A percentile compares a stretch with the other conserved stretches of the same genome.
Evolutionary conservation across 2,113 vertebrate genomes (phyloP).

Genomic region (Poicephalus meyeri): DNA sequence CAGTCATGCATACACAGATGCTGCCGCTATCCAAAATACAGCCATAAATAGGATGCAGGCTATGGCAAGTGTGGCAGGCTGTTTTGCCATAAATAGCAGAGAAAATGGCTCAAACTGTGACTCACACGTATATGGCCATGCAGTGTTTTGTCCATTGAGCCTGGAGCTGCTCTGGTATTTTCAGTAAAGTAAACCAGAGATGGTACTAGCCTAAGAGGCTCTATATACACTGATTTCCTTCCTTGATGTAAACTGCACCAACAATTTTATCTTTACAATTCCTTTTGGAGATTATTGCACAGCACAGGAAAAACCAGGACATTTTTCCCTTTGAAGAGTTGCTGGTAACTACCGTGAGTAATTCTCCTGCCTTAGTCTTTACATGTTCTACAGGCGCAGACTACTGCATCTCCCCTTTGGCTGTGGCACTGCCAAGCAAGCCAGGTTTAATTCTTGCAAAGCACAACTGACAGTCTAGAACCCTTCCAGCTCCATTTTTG

Average conservation of each 20-base stretch:
- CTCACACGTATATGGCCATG: fast-evolving
- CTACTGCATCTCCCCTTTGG: neutral
- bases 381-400: neutral
- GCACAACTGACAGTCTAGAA: neutral
- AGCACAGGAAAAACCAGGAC: neutral
- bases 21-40: neutral
- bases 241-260: neutral
- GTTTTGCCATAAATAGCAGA: constrained; percentile 20
- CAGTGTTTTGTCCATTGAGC: neutral
- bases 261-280: neutral
- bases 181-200: neutral
- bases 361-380: neutral
- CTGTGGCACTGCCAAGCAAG: neutral
- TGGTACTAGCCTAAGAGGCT: neutral
- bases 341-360: neutral
- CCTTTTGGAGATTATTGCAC: neutral
- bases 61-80: neutral
- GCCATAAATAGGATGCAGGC: neutral
- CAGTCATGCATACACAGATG: fast-evolving
- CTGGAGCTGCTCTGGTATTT: neutral
- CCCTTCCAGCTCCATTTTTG: neutral
- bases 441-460: neutral
- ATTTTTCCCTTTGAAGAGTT: neutral
- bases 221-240: neutral
- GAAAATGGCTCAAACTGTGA: constrained; percentile 31